Evolutionary conservation across 2,797 vertebrate species (phyloP).

Genomic region (Esox lucius): DNA sequence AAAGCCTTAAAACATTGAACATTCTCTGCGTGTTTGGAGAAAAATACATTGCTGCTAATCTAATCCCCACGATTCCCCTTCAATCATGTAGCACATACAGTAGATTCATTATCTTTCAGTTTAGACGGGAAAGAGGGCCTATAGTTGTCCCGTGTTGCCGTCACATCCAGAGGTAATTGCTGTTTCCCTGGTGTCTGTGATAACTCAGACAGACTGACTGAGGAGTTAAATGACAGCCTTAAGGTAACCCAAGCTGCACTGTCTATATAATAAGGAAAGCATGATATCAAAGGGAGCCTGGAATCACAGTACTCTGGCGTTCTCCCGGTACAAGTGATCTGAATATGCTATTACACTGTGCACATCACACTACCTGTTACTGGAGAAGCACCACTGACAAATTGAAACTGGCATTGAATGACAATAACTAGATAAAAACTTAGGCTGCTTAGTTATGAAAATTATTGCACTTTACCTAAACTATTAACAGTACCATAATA

Average conservation of each 20-base stretch:
- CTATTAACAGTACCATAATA: background rate
- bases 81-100: background rate
- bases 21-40: background rate
- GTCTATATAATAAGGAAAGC: slow-evolving; percentile 23
- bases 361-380: slow-evolving; percentile 5
- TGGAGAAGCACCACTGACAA: background rate
- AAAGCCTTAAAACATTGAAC: background rate
- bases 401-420: background rate
- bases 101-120: background rate
- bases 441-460: background rate
- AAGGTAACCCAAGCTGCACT: slow-evolving; percentile 59
- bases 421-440: slow-evolving; percentile 1
- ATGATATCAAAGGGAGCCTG: slow-evolving; percentile 38
- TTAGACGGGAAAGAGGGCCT: background rate
- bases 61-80: background rate
- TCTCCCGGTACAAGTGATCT: slow-evolving; percentile 55
- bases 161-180: slow-evolving; percentile 52
- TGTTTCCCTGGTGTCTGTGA: slow-evolving; percentile 56
- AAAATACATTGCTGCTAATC: background rate
- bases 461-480: background rate
- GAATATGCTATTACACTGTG: slow-evolving; percentile 49
- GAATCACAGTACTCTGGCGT: slow-evolving; percentile 48
- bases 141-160: background rate
- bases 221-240: slow-evolving; percentile 56
- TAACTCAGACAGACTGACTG: slow-evolving; percentile 50